Evolutionary conservation across 2,888 invertebrate species (phyloP).

Genomic region (Morinoia aosen): DNA sequence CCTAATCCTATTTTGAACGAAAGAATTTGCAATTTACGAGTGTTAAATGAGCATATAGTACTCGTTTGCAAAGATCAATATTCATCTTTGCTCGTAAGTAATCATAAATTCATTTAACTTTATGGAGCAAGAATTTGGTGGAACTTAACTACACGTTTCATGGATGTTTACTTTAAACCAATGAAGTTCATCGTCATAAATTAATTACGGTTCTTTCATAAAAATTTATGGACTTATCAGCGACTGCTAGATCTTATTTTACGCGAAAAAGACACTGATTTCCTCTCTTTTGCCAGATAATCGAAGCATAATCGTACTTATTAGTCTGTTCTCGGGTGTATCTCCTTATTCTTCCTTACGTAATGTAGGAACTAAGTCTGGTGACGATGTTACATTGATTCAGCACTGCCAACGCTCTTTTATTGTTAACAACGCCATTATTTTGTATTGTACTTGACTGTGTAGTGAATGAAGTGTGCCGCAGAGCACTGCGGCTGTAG

Average conservation of each 20-base stretch:
- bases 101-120: neutral
- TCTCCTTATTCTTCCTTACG: neutral
- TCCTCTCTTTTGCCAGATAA: neutral
- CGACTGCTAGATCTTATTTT: neutral
- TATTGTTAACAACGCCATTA: neutral
- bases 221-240: neutral
- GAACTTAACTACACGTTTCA: neutral
- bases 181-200: neutral
- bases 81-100: neutral
- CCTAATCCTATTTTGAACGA: neutral
- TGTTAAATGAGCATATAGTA: neutral
- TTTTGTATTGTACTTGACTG: slow-evolving; percentile 21
- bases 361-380: neutral
- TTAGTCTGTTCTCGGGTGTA: neutral
- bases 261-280: neutral
- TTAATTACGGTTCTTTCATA: neutral
- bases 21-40: neutral
- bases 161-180: neutral
- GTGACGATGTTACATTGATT: slow-evolving; percentile 13
- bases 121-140: neutral
- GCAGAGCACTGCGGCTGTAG: neutral
- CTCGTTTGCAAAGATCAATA: neutral
- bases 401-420: slow-evolving; percentile 44
- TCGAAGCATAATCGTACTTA: neutral
- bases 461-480: neutral